Evolutionary conservation across 2,888 invertebrate species (phyloP), one percentile per base, ranked within the genome.

Genomic region (Aleiodes alternator): DNA sequence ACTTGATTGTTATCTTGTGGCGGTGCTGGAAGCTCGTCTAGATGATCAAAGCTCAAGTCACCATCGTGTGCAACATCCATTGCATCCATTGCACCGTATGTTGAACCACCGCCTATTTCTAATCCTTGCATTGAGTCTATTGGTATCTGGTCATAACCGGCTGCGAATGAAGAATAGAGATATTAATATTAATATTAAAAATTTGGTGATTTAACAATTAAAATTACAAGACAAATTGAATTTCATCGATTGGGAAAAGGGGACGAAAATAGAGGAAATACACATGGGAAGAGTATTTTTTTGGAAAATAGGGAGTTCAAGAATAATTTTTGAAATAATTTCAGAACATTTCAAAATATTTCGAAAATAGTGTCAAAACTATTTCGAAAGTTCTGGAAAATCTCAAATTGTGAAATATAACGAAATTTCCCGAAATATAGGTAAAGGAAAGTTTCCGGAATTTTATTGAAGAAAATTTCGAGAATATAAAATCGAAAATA

Each of bases 61-160:
- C 92, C 92, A 68, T 95, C 94, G 82, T 94, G 94, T 82, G 94
- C 94, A 79, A 96, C 94, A 87, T 96, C 96, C 96, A 96, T 96
- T 51, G 92, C 91, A 90, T 97, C 97, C 93, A 97, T 95, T 71
- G 92, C 92, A 80, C 95, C 95, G 90, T 96, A 96, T 71, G 92
- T 92, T 81, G 92, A 92, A 75, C 94, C 94, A 84, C 94, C 94
- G 88, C 96, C 96, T 88, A 97, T 96, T 90, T 97, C 97, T 87
- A 98, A 92, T 82, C 97, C 97, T 92, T 97, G 96, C 96, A 97
- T 96, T 85, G 96, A 95, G 92, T 97, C 97, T 94, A 97, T 95
- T 93, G 97, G 97, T 94, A 97, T 95, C 93, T 97, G 96, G 94
- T 97, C 97, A 95, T 97, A 98, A 92, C 97, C 97, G 97, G 92